Conservation (phyloP, 1,140 invertebrate species). For the Drosophila sucinea region DNA sequence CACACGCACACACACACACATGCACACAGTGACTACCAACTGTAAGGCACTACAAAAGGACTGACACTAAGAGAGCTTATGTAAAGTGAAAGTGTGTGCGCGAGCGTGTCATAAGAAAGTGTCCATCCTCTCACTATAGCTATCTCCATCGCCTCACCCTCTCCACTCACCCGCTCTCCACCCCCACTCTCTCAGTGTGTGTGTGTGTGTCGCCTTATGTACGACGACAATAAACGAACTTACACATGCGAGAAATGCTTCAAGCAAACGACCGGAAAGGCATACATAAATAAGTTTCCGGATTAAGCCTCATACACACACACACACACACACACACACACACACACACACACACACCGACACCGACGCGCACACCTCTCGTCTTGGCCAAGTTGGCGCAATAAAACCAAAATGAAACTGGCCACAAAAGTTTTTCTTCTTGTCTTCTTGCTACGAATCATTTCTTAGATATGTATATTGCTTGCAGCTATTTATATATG, state of each 20-base stretch:
- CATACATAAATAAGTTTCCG: slow-evolving; percentile 80
- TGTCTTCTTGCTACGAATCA: slow-evolving; percentile 9
- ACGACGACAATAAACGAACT: slow-evolving; percentile 32
- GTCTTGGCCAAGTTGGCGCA: slow-evolving; percentile 53
- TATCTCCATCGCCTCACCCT: slow-evolving; percentile 16
- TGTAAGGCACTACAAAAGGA: slow-evolving; percentile 60
- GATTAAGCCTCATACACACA: slow-evolving; percentile 68
- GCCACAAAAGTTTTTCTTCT: slow-evolving; percentile 47
- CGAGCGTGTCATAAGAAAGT: slow-evolving; percentile 74
- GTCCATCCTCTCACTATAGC: slow-evolving; percentile 31
- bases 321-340: slow-evolving; percentile 45
- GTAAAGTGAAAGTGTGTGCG: slow-evolving; percentile 78
- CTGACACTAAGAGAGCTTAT: slow-evolving; percentile 51
- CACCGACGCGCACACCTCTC: not conserved
- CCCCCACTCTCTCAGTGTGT: slow-evolving; percentile 29
- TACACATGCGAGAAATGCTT: slow-evolving; percentile 68
- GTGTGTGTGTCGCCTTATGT: slow-evolving; percentile 52
- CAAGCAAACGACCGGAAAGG: slow-evolving; percentile 75
- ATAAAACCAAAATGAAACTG: slow-evolving; percentile 69
- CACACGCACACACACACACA: slow-evolving; percentile 13
- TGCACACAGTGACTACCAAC: not conserved
- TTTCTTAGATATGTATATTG: slow-evolving; percentile 7
- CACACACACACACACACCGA: slow-evolving; percentile 29
- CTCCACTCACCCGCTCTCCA: not conserved
- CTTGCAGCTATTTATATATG: slow-evolving; percentile 13